Base-by-base conservation (phyloP, 2,113 vertebrate species). In the Syngnathus floridae region DNA sequence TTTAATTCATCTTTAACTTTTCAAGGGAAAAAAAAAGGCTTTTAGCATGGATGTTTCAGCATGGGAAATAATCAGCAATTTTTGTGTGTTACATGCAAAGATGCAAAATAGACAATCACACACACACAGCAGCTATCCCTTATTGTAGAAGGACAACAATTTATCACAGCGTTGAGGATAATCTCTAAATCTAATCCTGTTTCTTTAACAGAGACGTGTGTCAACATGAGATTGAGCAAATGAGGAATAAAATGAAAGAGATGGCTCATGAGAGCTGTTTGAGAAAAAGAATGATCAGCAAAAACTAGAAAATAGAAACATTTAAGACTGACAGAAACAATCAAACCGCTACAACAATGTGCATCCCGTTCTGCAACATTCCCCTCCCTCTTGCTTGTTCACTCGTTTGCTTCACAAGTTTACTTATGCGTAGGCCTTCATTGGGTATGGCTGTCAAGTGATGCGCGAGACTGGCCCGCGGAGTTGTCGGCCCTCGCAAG, bases 321-420 rank as follows among this genome's bases (percentile, higher is more conserved):
- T 26, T 57, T 5, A 64, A 72, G 58, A 62, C 38, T 51, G 59
- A 64, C 54, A 36, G 64, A 79, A 70, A 80, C 67, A 69, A 59
- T 14, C 49, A 79, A 65, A 73, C 74, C 19, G 22, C 40, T 64
- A 52, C 66, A 74, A 61, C 70, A 61, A 48, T 37, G 67, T 68
- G 56, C 64, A 45, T 59, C 63, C 37, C n/a, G 4, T 35, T 31
- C 52, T 14, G 13, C 54, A 11, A 38, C 66, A n/a, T 66, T 38
- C 46, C 36, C 12, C 26, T 52, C 65, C 37, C 71, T 26, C 46
- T 58, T 26, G 59, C 74, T 73, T 82, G 73, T 73, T 83, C 87
- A 80, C 79, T 80, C 81, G 81, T 84, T 85, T 83, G 80, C 80
- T 84, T 87, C 89, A 89, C 80, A 78, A 84, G 78, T 87, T 90